A percentile compares a stretch with the other conserved stretches of the same genome.
Evolutionary conservation across 1,140 invertebrate genomes (phyloP).

Genomic region (Scaptomyza hsui): DNA sequence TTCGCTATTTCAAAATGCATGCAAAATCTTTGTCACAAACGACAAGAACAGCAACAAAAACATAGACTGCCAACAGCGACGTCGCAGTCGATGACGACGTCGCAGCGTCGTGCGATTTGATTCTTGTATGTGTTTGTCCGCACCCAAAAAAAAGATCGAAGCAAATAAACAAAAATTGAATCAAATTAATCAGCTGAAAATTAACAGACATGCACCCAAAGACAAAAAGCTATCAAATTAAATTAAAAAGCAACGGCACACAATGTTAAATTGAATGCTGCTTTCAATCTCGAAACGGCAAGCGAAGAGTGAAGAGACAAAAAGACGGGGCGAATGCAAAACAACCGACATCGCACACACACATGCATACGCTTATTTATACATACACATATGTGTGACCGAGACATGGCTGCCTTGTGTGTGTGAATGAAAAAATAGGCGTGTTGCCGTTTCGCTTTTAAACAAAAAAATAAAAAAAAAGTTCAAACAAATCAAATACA

Average conservation of each 20-base stretch:
- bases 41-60: conserved; percentile 38
- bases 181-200: conserved; percentile 48
- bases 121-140: conserved; percentile 58
- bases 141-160: conserved; percentile 56
- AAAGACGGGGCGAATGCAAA: conserved; percentile 51
- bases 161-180: conserved; percentile 55
- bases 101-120: conserved; percentile 47
- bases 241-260: conserved; percentile 54
- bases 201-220: conserved; percentile 35
- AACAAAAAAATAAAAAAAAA: conserved; percentile 39
- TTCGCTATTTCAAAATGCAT: conserved; percentile 23
- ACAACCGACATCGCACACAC: conserved; percentile 34
- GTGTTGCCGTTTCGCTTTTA: conserved; percentile 61
- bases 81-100: conserved; percentile 55
- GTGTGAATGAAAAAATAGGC: conserved; percentile 69
- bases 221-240: conserved; percentile 52
- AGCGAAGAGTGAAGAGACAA: conserved; percentile 39
- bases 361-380: conserved; percentile 30
- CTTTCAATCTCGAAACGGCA: conserved; percentile 22
- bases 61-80: conserved; percentile 31
- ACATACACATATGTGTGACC: conserved; percentile 36
- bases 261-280: conserved; percentile 33
- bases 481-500: conserved; percentile 50
- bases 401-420: conserved; percentile 49
- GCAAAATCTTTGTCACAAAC: conserved; percentile 13